Percentiles rank a stretch among this genome's conserved stretches.
phyloP scores from a whole-genome alignment of 1,140 invertebrate species.

The Megalopta genalis region DNA sequence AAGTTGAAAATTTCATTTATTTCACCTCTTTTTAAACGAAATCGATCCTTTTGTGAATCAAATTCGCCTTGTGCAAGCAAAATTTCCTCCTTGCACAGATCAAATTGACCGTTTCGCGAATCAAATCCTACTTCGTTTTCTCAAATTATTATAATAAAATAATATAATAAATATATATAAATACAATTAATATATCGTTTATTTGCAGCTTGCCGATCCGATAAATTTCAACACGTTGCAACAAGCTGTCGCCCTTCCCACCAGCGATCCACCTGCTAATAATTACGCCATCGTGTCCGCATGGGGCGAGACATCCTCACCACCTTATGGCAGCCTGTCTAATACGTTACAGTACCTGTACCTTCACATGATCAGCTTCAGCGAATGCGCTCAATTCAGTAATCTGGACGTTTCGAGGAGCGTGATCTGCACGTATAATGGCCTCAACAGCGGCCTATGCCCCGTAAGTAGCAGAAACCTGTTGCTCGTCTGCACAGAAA shows the following conservation, averaged over 20 bases:
- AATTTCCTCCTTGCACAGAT: no score
- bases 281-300: conserved; percentile 14
- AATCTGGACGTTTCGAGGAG: neutral
- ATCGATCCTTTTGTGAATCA: no score
- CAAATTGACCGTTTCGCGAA: no score
- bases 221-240: conserved; percentile 9
- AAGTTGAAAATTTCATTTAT: no score
- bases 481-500: no score
- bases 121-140: no score
- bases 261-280: neutral
- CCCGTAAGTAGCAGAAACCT: neutral
- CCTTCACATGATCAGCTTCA: neutral
- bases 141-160: no score
- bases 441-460: neutral
- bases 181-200: no score
- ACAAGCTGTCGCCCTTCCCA: conserved; percentile 15
- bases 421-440: neutral
- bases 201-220: conserved; percentile 22
- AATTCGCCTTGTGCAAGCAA: no score
- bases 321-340: conserved; percentile 8
- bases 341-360: neutral
- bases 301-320: conserved; percentile 22
- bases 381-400: neutral
- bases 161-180: no score
- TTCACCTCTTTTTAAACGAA: no score